These are phyloP conservation scores for Pantherophis vulpinus DNA, from an alignment of 2,797 vertebrate species.

Conservation along the genomic window DNA sequence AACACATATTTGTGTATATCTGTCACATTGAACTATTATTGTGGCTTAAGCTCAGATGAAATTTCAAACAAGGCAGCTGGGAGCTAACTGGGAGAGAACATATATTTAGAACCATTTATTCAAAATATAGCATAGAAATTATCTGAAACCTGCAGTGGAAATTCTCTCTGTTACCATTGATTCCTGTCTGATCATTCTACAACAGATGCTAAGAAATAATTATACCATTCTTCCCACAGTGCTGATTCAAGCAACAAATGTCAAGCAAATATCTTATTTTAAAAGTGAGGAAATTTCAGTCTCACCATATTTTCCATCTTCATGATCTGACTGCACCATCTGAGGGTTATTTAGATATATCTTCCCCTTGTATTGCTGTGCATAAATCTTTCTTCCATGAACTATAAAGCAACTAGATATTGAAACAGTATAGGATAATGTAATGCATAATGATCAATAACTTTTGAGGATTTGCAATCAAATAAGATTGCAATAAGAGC, in stretches of 20 bases:
- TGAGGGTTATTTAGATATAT: not conserved
- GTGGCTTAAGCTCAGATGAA: not conserved
- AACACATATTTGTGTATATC: not conserved
- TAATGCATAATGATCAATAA: not conserved
- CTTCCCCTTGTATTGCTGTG: not conserved
- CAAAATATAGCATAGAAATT: not conserved
- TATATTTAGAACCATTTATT: not conserved
- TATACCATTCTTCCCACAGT: not conserved
- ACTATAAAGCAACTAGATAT: not conserved
- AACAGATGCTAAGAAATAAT: slow-evolving; percentile 13
- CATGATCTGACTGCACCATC: not conserved
- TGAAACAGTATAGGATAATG: not conserved
- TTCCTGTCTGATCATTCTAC: not conserved
- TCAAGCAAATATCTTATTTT: slow-evolving; percentile 17
- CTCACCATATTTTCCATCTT: slow-evolving; percentile 15
- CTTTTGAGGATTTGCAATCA: not conserved
- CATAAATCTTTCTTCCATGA: not conserved
- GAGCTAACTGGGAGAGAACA: not conserved
- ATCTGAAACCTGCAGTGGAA: not conserved
- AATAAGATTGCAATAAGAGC: not conserved
- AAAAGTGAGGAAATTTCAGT: not conserved
- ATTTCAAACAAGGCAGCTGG: not conserved
- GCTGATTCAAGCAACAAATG: slow-evolving; percentile 18
- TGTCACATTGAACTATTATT: not conserved
- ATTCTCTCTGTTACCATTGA: not conserved